These are phyloP conservation scores for Desoria tigrina DNA, from an alignment of 2,888 invertebrate genomes.

Conservation along the genomic window DNA sequence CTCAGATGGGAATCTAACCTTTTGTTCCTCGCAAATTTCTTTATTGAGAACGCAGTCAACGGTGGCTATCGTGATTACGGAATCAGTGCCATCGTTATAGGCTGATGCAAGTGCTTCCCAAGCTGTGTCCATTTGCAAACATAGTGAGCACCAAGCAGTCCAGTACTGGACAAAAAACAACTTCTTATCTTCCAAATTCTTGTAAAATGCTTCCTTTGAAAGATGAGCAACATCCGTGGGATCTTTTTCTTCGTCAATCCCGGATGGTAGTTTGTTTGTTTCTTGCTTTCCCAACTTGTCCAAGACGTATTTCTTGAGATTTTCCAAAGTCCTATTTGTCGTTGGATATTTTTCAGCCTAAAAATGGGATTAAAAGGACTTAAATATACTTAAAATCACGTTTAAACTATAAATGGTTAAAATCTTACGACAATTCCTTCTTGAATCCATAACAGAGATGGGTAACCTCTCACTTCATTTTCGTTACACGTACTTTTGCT, in stretches of 20 bases:
- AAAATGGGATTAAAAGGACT: constrained; percentile 13
- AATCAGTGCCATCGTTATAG: constrained; percentile 62
- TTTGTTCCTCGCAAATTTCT: constrained; percentile 67
- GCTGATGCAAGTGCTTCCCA: constrained; percentile 80
- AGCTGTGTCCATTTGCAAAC: constrained; percentile 66
- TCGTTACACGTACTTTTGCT: constrained; percentile 73
- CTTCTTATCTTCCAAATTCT: constrained; percentile 68
- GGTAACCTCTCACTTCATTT: constrained; percentile 83
- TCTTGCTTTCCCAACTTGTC: constrained; percentile 65
- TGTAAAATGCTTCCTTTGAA: constrained; percentile 71
- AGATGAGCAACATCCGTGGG: constrained; percentile 64
- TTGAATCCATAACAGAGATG: constrained; percentile 82
- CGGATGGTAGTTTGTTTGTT: constrained; percentile 54
- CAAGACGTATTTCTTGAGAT: constrained; percentile 70
- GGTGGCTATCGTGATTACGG: constrained; percentile 72
- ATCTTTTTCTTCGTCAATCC: constrained; percentile 51
- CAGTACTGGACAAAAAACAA: constrained; percentile 81
- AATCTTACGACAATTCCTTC: constrained; percentile 73
- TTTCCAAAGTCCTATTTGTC: constrained; percentile 66
- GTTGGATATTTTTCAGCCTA: constrained; percentile 66
- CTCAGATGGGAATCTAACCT: constrained; percentile 60
- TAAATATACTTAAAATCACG: neutral
- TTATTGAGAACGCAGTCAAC: constrained; percentile 79
- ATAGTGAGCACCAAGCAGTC: constrained; percentile 70
- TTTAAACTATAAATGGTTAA: neutral